Evolutionary conservation across 2,113 vertebrate genomes (phyloP).

Genomic region (Neogobius melanostomus): DNA sequence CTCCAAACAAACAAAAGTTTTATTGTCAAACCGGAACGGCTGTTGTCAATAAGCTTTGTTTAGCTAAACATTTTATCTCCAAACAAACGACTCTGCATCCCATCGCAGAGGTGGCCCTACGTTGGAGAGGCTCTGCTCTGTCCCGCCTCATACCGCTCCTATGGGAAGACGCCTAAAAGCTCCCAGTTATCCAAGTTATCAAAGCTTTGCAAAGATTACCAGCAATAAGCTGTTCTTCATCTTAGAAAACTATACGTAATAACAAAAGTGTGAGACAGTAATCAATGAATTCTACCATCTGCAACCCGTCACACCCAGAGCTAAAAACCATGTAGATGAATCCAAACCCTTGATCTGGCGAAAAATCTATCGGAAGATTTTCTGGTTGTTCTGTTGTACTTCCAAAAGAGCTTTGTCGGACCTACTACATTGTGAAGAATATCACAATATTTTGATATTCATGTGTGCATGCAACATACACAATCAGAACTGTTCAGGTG

Average conservation of each 20-base stretch:
- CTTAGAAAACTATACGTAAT: no score
- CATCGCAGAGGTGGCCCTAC: no score
- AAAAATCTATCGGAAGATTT: not conserved
- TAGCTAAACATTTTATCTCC: no score
- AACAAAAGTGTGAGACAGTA: no score
- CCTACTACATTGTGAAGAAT: slow-evolving; percentile 34
- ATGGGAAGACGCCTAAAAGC: no score
- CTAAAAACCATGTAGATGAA: not conserved
- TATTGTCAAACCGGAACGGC: no score
- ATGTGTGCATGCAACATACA: slow-evolving; percentile 69
- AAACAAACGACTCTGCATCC: no score
- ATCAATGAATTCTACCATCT: not conserved
- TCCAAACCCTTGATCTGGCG: not conserved
- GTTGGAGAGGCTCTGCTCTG: no score
- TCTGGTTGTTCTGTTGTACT: not conserved
- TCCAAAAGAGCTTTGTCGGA: not conserved
- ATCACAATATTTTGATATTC: slow-evolving; percentile 63
- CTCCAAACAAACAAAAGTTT: no score
- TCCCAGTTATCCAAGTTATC: not conserved
- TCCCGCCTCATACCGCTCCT: no score
- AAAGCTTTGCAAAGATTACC: not conserved
- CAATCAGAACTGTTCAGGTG: slow-evolving; percentile 46
- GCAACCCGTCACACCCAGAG: not conserved
- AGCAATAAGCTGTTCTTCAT: not conserved
- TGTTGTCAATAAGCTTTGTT: no score